Evolutionary conservation across 2,888 invertebrate genomes (phyloP).

Genomic region (Conistra vaccinii): DNA sequence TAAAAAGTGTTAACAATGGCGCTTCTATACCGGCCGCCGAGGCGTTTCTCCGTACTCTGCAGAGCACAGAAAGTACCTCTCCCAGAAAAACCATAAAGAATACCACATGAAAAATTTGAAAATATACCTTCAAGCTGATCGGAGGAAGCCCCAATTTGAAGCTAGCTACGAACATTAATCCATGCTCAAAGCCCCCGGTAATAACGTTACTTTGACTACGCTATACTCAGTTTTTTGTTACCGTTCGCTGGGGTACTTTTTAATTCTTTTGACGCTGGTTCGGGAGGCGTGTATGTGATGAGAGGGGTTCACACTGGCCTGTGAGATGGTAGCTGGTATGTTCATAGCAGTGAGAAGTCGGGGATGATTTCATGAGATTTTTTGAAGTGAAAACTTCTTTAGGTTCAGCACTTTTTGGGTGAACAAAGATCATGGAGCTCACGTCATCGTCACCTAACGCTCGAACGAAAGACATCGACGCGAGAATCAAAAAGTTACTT

Average conservation of each 20-base stretch:
- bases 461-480: too few species aligned
- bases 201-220: conserved; percentile 67
- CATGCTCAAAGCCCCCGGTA: conserved; percentile 60
- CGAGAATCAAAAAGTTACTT: too few species aligned
- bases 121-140: conserved; percentile 35
- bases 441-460: too few species aligned
- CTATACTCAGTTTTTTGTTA: conserved; percentile 57
- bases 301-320: conserved; percentile 41
- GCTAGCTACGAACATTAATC: conserved; percentile 54
- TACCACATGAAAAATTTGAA: conserved; percentile 13
- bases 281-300: conserved; percentile 45
- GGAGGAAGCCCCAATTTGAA: conserved; percentile 45
- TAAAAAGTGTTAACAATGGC: too few species aligned
- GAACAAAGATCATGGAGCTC: too few species aligned
- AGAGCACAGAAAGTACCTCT: neutral
- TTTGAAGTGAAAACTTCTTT: too few species aligned
- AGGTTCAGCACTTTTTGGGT: too few species aligned
- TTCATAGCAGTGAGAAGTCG: neutral
- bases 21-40: neutral
- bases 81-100: neutral
- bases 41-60: neutral
- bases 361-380: too few species aligned
- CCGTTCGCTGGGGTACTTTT: conserved; percentile 62
- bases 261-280: conserved; percentile 69
- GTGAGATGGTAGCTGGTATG: neutral